phyloP scores from a whole-genome alignment of 2,888 invertebrate species.

The Rhimphoctona megacephalus region DNA sequence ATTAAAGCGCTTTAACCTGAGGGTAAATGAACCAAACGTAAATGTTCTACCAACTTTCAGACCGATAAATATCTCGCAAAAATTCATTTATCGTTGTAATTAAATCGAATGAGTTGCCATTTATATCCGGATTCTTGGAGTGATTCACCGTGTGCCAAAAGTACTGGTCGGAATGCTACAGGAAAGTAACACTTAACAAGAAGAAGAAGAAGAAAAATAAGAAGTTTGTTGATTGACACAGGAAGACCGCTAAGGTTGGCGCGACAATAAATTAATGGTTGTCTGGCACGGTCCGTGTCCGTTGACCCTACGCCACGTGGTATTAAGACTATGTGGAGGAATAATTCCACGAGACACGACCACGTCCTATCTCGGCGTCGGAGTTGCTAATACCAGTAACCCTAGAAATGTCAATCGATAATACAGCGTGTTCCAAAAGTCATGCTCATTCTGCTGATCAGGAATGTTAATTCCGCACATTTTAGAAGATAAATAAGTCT shows the following conservation, averaged over 20 bases:
- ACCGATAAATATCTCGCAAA: background rate
- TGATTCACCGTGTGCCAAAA: background rate
- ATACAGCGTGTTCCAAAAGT: constrained; percentile 41
- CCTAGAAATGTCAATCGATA: constrained; percentile 75
- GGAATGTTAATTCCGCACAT: background rate
- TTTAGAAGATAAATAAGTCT: background rate
- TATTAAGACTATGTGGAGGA: constrained; percentile 69
- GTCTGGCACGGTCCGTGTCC: constrained; percentile 70
- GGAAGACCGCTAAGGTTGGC: constrained; percentile 64
- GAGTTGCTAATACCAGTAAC: constrained; percentile 66
- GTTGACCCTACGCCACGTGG: constrained; percentile 71
- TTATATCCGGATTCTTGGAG: background rate
- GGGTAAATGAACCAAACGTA: background rate
- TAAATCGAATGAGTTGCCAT: constrained; percentile 4
- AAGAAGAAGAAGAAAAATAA: constrained; percentile 27
- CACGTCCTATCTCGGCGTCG: constrained; percentile 67
- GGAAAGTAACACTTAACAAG: background rate
- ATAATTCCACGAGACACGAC: constrained; percentile 73
- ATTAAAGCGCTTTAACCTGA: background rate
- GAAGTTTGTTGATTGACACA: constrained; percentile 30
- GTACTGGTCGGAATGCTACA: background rate
- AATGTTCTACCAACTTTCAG: background rate
- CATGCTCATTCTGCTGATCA: background rate
- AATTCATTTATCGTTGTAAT: background rate
- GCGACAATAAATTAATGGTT: constrained; percentile 68